phyloP scores from a whole-genome alignment of 2,888 invertebrate species.

The Erannis defoliaria region DNA sequence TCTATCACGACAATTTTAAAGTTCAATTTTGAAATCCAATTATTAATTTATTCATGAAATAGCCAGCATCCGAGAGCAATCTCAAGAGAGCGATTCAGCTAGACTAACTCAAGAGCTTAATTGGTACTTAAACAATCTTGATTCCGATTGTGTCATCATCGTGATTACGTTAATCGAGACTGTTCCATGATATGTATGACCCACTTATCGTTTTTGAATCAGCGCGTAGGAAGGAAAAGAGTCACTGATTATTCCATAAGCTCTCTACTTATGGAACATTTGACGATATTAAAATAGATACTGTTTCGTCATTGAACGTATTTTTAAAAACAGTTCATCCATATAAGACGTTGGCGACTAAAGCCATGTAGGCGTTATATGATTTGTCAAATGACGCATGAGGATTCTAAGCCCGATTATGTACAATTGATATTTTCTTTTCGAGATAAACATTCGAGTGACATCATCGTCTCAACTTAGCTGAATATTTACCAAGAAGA shows the following conservation, averaged over 20 bases:
- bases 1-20: neutral
- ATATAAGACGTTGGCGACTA: slow-evolving; percentile 58
- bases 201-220: slow-evolving; percentile 30
- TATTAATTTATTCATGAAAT: neutral
- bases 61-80: neutral
- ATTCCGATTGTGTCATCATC: slow-evolving; percentile 21
- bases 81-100: slow-evolving; percentile 5
- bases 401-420: slow-evolving; percentile 58
- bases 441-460: slow-evolving; percentile 64
- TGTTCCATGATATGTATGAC: slow-evolving; percentile 36
- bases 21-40: neutral
- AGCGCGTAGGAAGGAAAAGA: slow-evolving; percentile 33
- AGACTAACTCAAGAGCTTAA: slow-evolving; percentile 13
- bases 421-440: slow-evolving; percentile 65
- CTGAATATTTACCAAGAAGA: slow-evolving; percentile 64
- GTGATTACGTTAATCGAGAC: slow-evolving; percentile 17
- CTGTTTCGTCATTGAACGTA: slow-evolving; percentile 45
- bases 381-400: slow-evolving; percentile 63
- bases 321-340: slow-evolving; percentile 54
- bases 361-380: slow-evolving; percentile 60
- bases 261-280: slow-evolving; percentile 19
- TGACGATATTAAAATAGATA: slow-evolving; percentile 21
- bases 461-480: slow-evolving; percentile 74
- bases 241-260: slow-evolving; percentile 22
- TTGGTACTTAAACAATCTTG: slow-evolving; percentile 21